Evolutionary conservation across 1,140 invertebrate species (phyloP), one percentile per base, ranked within the genome.

Genomic region (Procambarus clarkii): DNA sequence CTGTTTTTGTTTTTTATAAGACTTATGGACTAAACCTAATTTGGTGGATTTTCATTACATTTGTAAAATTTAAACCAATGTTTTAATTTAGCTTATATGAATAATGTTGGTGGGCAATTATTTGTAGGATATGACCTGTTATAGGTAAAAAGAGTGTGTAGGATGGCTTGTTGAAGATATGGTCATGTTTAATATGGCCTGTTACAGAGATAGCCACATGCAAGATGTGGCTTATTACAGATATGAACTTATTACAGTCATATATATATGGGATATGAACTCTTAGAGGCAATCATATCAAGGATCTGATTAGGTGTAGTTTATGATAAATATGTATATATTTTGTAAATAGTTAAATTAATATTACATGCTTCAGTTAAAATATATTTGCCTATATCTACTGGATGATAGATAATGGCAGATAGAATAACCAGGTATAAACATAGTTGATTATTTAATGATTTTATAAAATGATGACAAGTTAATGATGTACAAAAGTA

Each of bases 301-400:
- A 85, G 82, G 89, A 91, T 91, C 89, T 91, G 89, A 91, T 91
- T 91, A 91, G 83, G 45, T 45, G 44, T 91, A 91, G 76, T 69
- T 64, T 79, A 13, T 48, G 44, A 46, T 54, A 77, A 34, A 78
- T 82, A 45, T 89, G 87, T 89, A 89, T 21, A 89, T 89, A 89
- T 69, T 45, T 46, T 91, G 89, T 91, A 91, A 80, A 91, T 91
- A 91, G 64, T 79, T 50, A 76, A 54, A 54, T 76, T 84, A 80
- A 71, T 83, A 77, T 60, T 77, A 84, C 21, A 90, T 77, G 81
- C 48, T 83, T 64, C 44, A 64, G 9, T 69, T 69, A 74, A 48
- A 48, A 48, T 74, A 24, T 69, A 74, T 34, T 85, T 48, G 34
- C 15, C 48, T 71, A 44, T 74, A 48, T 48, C 24, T 24, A 11